These are phyloP conservation scores for Anodontia alba DNA, from an alignment of 2,888 invertebrate species.

Conservation along the genomic window DNA sequence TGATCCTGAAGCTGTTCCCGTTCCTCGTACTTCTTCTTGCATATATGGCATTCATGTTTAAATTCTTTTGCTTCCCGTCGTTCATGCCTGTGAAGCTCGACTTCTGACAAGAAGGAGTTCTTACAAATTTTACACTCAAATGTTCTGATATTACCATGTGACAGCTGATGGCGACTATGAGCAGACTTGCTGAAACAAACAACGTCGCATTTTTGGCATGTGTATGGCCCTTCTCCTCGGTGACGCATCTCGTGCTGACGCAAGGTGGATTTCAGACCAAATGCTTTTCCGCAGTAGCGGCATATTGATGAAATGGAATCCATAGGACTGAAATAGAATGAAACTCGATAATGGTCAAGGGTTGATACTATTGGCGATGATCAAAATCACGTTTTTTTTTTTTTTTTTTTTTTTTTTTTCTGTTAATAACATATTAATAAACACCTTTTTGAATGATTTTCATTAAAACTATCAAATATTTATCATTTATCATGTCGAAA, in stretches of 20 bases:
- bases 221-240: neutral
- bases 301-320: neutral
- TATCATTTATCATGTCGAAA: too few relatives aligned
- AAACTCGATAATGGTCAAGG: neutral
- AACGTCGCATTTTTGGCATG: neutral
- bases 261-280: neutral
- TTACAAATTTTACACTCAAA: neutral
- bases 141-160: neutral
- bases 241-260: neutral
- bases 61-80: neutral
- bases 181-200: neutral
- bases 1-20: neutral
- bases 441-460: too few relatives aligned
- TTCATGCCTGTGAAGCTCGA: neutral
- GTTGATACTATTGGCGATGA: too few relatives aligned
- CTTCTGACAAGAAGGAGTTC: neutral
- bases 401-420: too few relatives aligned
- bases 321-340: slow-evolving; percentile 1
- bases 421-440: too few relatives aligned
- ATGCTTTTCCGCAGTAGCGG: neutral
- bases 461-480: too few relatives aligned
- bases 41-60: neutral
- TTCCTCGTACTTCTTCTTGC: neutral
- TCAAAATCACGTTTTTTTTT: too few relatives aligned
- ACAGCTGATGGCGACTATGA: neutral